These are phyloP conservation scores for Tanytarsus gracilentus DNA, from an alignment of 2,888 invertebrate genomes.

Conservation along the genomic window DNA sequence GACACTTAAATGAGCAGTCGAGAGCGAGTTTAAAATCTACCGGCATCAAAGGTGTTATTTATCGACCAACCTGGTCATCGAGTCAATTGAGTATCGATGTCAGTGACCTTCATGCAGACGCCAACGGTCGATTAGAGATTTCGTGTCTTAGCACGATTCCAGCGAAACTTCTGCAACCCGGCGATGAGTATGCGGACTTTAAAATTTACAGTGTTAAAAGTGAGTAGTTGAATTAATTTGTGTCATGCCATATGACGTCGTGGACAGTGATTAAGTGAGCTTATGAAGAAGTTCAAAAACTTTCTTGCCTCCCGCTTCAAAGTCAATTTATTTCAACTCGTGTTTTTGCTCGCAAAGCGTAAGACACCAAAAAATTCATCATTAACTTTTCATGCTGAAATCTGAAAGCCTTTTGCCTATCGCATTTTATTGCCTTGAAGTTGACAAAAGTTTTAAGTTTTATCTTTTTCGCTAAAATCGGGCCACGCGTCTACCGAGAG, in stretches of 20 bases:
- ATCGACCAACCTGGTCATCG: constrained; percentile 44
- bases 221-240: constrained; percentile 41
- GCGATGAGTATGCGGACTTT: constrained; percentile 64
- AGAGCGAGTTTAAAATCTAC: not conserved
- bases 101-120: constrained; percentile 59
- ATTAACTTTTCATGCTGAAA: not conserved
- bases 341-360: too few relatives aligned
- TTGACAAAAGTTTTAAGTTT: too few relatives aligned
- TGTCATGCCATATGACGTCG: too few relatives aligned
- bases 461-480: too few relatives aligned
- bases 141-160: constrained; percentile 73
- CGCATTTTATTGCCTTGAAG: not conserved
- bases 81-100: constrained; percentile 66
- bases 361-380: not conserved
- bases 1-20: constrained; percentile 32
- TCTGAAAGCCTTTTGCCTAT: too few relatives aligned
- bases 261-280: too few relatives aligned
- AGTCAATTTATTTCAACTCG: too few relatives aligned
- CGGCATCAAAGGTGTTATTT: constrained; percentile 15
- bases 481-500: not conserved
- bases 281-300: too few relatives aligned
- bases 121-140: constrained; percentile 59
- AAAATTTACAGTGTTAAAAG: constrained; percentile 64
- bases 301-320: too few relatives aligned
- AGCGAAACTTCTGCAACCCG: constrained; percentile 58